phyloP scores from a whole-genome alignment of 1,140 invertebrate genomes.

The Anoplophora glabripennis region DNA sequence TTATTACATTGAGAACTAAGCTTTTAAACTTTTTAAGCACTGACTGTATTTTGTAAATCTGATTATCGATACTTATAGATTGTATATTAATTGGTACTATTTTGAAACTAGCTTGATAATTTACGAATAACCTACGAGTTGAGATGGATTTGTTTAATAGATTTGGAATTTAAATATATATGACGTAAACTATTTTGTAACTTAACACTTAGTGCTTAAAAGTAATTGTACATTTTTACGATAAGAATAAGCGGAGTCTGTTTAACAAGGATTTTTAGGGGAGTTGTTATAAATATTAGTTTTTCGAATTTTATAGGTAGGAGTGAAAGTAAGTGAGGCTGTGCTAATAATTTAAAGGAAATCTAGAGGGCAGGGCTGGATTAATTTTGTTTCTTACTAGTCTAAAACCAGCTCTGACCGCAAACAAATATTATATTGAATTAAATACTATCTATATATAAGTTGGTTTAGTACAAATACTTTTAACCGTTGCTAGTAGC shows the following conservation, averaged over 20 bases:
- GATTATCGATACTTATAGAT: conserved; percentile 8
- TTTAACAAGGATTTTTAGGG: no score
- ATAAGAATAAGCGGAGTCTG: background rate
- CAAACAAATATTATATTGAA: no score
- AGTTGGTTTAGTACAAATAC: no score
- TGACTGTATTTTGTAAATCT: conserved; percentile 27
- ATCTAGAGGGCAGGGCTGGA: no score
- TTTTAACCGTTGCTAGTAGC: no score
- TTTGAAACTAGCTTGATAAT: background rate
- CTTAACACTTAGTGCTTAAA: background rate
- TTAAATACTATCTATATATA: no score
- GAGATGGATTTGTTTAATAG: background rate
- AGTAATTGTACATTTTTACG: background rate
- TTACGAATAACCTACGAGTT: background rate
- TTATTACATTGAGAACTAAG: conserved; percentile 8
- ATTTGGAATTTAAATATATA: background rate
- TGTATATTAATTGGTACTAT: background rate
- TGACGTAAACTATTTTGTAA: background rate
- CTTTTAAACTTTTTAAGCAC: conserved; percentile 25
- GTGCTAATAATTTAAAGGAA: no score
- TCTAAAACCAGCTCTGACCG: no score
- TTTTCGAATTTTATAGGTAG: no score
- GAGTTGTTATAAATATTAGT: no score
- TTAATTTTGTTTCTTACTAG: no score
- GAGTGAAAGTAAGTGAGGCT: no score